Percentiles rank a stretch among this genome's conserved stretches.
Evolutionary conservation across 2,888 invertebrate genomes (phyloP).

Genomic region (Sminthurinus aureus): DNA sequence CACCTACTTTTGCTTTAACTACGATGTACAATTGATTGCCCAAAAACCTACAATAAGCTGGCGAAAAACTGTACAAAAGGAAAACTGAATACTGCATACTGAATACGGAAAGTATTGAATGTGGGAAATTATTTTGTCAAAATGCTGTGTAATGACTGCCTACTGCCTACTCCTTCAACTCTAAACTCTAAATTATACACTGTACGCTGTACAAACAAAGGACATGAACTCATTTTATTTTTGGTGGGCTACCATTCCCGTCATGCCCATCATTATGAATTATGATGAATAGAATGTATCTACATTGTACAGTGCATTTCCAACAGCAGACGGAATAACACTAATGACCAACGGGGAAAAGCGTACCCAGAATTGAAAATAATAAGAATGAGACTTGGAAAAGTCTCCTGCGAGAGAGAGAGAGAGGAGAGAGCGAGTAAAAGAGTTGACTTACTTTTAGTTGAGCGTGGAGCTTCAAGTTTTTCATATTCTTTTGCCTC

Average conservation of each 20-base stretch:
- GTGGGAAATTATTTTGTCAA: too few species aligned
- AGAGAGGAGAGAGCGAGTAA: not conserved
- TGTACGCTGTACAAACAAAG: not conserved
- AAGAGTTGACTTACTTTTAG: not conserved
- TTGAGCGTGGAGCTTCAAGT: conserved; percentile 8
- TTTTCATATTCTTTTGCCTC: not conserved
- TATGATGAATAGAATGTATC: too few species aligned
- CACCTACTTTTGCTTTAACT: too few species aligned
- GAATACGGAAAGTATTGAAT: too few species aligned
- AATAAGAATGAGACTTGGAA: not conserved
- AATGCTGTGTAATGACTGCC: too few species aligned
- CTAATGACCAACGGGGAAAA: not conserved
- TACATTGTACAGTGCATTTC: too few species aligned
- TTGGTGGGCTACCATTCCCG: not conserved
- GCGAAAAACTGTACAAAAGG: too few species aligned
- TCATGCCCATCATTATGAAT: not conserved
- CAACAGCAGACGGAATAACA: not conserved
- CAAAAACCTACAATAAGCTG: too few species aligned
- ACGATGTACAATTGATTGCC: too few species aligned
- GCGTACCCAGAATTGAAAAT: not conserved
- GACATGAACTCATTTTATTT: not conserved
- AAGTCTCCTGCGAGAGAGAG: not conserved
- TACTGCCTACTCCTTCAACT: too few species aligned
- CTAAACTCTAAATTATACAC: too few species aligned
- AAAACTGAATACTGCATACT: too few species aligned